Conservation (phyloP, 2,888 invertebrate genomes). For the Meteorus colon region DNA sequence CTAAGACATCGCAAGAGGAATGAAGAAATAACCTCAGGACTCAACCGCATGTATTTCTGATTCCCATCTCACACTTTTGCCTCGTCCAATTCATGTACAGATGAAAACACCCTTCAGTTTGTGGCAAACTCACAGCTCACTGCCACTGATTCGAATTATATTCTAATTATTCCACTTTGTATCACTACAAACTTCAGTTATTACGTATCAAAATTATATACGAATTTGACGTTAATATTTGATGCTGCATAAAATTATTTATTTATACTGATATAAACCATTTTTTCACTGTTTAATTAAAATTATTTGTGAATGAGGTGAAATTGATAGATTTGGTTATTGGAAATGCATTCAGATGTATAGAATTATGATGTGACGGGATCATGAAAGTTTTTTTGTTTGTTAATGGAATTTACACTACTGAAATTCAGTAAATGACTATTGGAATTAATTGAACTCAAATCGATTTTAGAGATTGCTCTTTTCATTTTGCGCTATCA, state of each 20-base stretch:
- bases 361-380: neutral
- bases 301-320: neutral
- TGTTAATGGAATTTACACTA: too few species aligned
- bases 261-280: neutral
- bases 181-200: conserved; percentile 29
- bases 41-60: conserved; percentile 18
- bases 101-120: conserved; percentile 28
- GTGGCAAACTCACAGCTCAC: conserved; percentile 42
- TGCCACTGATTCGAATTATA: conserved; percentile 51
- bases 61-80: neutral
- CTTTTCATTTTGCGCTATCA: too few species aligned
- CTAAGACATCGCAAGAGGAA: conserved; percentile 23
- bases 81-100: neutral
- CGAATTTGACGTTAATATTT: neutral
- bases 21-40: conserved; percentile 11
- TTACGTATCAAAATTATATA: conserved; percentile 18
- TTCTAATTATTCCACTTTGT: conserved; percentile 51
- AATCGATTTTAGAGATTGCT: too few species aligned
- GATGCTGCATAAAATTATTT: neutral
- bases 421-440: too few species aligned
- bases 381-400: too few species aligned
- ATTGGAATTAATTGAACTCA: too few species aligned
- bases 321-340: neutral
- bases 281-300: neutral
- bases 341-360: neutral